phyloP scores from a whole-genome alignment of 64 coral and sea anemone genomes.

The Montipora sp. region DNA sequence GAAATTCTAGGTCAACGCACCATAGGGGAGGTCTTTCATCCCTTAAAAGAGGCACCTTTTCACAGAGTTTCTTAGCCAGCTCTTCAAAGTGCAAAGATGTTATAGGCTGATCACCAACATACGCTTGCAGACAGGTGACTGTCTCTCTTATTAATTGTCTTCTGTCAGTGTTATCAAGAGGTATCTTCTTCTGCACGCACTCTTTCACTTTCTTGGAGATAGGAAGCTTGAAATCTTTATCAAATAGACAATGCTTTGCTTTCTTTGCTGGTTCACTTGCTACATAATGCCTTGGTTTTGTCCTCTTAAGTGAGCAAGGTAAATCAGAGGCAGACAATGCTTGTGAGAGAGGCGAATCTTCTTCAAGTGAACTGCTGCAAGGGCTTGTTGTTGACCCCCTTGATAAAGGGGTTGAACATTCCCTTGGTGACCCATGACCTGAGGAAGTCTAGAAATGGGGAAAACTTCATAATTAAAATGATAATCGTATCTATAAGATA shows the following conservation, averaged over 20 bases:
- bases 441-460: not conserved
- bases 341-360: not conserved
- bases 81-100: conserved; percentile 15
- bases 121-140: conserved; percentile 40
- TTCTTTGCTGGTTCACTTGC: not conserved
- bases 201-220: conserved; percentile 11
- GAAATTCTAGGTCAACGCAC: conserved; percentile 27
- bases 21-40: conserved; percentile 29
- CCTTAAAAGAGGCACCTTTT: conserved; percentile 7
- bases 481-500: not conserved
- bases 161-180: conserved; percentile 9
- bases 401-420: not conserved
- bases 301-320: conserved; percentile 4
- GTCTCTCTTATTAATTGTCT: conserved; percentile 26
- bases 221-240: conserved; percentile 35
- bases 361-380: conserved; percentile 21
- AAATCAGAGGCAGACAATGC: not conserved
- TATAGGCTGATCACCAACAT: conserved; percentile 29
- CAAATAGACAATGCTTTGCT: not conserved
- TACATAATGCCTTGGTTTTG: not conserved
- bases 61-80: conserved; percentile 18
- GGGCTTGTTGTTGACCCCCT: not conserved
- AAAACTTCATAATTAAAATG: not conserved
- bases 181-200: conserved; percentile 14
- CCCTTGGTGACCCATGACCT: not conserved